phyloP scores from a whole-genome alignment of 1,140 invertebrate genomes.

The Anastrepha ludens region DNA sequence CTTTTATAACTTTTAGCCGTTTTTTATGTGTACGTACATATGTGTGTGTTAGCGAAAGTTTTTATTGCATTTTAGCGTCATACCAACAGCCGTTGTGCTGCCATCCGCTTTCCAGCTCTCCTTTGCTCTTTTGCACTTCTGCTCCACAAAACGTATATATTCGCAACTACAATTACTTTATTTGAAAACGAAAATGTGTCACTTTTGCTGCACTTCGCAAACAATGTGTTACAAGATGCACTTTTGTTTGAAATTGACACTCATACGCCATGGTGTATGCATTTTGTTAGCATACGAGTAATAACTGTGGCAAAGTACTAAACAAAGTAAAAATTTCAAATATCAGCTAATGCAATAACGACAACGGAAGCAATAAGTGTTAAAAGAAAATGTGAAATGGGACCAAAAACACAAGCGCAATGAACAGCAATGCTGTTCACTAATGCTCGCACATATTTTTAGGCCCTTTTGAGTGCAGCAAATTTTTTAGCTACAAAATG shows the following conservation, averaged over 20 bases:
- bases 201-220: conserved; percentile 34
- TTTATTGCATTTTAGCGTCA: conserved; percentile 31
- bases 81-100: not conserved
- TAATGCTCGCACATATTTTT: too few relatives aligned
- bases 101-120: not conserved
- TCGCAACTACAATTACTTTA: not conserved
- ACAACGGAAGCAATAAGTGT: too few relatives aligned
- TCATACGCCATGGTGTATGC: conserved; percentile 40
- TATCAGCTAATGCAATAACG: too few relatives aligned
- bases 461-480: too few relatives aligned
- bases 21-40: conserved; percentile 4
- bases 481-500: too few relatives aligned
- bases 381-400: too few relatives aligned
- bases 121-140: not conserved
- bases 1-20: conserved; percentile 34
- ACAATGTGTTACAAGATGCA: conserved; percentile 15
- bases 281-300: not conserved
- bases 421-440: too few relatives aligned
- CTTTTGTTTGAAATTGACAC: conserved; percentile 36
- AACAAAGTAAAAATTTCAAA: not conserved
- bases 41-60: conserved; percentile 32
- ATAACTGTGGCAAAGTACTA: not conserved
- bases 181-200: conserved; percentile 26
- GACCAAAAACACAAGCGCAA: too few relatives aligned
- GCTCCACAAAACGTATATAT: too few relatives aligned